Percentiles rank a stretch among this genome's conserved stretches.
phyloP scores from a whole-genome alignment of 1,140 invertebrate genomes.

The Calephelis nemesis region DNA sequence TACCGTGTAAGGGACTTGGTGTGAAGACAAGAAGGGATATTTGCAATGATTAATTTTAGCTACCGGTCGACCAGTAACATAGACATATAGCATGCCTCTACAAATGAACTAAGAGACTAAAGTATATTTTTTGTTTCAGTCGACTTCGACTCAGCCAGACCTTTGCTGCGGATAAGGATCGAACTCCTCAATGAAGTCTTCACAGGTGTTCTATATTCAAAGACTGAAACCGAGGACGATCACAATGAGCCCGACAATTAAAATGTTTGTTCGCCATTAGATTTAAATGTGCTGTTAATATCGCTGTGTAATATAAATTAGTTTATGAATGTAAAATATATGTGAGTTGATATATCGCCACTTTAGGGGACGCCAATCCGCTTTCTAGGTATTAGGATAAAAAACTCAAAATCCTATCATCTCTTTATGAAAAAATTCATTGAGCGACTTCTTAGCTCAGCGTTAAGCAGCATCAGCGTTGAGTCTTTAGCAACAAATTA shows the following conservation, averaged over 20 bases:
- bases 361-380: constrained; percentile 5
- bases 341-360: neutral
- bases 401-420: neutral
- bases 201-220: constrained; percentile 12
- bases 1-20: too few species aligned
- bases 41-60: too few species aligned
- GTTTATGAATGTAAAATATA: constrained; percentile 11
- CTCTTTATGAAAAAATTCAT: too few species aligned
- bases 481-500: neutral
- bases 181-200: constrained; percentile 17
- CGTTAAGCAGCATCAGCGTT: neutral
- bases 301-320: constrained; percentile 11
- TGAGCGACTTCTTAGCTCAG: neutral
- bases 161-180: constrained; percentile 7
- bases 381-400: neutral
- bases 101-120: too few species aligned
- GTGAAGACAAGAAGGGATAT: too few species aligned
- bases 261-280: constrained; percentile 5
- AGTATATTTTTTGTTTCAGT: constrained; percentile 7
- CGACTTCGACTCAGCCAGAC: constrained; percentile 12
- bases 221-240: constrained; percentile 8
- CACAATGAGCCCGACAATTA: constrained; percentile 15
- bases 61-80: too few species aligned
- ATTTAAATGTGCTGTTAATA: constrained; percentile 14
- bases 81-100: too few species aligned